A percentile compares a stretch with the other conserved stretches of the same genome.
Evolutionary conservation across 2,888 invertebrate species (phyloP).

Genomic region (Apodemia mormo): DNA sequence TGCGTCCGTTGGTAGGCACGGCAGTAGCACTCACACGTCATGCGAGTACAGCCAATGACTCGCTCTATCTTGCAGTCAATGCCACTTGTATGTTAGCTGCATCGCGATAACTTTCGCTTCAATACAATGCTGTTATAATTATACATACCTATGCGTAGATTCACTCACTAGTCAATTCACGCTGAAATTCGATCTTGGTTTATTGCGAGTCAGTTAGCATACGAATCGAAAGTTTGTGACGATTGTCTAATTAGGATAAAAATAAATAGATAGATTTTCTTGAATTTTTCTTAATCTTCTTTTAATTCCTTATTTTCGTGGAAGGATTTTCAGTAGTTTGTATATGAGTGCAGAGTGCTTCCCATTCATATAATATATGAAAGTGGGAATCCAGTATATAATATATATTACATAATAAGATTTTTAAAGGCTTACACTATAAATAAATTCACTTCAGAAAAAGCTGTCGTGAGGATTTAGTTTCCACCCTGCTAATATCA

Average conservation of each 20-base stretch:
- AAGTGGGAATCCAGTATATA: too few species aligned
- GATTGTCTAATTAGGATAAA: neutral
- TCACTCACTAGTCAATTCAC: constrained; percentile 12
- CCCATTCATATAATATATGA: too few species aligned
- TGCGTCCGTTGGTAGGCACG: constrained; percentile 31
- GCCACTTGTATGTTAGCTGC: constrained; percentile 40
- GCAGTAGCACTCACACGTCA: constrained; percentile 30
- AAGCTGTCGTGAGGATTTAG: too few species aligned
- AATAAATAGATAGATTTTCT: neutral
- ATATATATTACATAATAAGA: too few species aligned
- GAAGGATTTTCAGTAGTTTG: too few species aligned
- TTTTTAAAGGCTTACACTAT: too few species aligned
- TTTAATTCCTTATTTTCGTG: too few species aligned
- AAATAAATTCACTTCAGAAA: too few species aligned
- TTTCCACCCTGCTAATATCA: too few species aligned
- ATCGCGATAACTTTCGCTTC: constrained; percentile 50
- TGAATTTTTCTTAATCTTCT: too few species aligned
- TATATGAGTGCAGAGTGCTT: too few species aligned
- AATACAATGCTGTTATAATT: constrained; percentile 34
- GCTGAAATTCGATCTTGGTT: constrained; percentile 1
- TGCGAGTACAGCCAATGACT: constrained; percentile 39
- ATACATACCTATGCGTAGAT: constrained; percentile 21
- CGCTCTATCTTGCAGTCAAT: constrained; percentile 42
- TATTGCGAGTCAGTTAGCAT: constrained; percentile 12
- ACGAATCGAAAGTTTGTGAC: constrained; percentile 2